Evolutionary conservation across 2,797 vertebrate genomes (phyloP).

Genomic region (Tangara arthus): DNA sequence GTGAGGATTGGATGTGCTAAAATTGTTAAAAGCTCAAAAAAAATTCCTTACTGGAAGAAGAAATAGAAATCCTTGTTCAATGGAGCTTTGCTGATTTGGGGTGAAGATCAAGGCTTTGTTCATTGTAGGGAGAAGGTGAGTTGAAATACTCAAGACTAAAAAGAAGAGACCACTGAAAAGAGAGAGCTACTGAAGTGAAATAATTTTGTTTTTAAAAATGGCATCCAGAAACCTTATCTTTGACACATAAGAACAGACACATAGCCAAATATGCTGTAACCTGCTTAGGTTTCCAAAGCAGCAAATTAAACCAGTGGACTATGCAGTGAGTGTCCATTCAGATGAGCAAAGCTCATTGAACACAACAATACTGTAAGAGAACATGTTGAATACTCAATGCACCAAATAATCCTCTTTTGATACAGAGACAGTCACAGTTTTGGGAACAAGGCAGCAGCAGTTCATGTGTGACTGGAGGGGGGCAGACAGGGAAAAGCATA

Average conservation of each 20-base stretch:
- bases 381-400: slow-evolving; percentile 63
- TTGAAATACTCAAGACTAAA: slow-evolving; percentile 15
- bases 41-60: neutral
- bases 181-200: slow-evolving; percentile 61
- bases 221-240: slow-evolving; percentile 64
- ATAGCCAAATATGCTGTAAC: slow-evolving; percentile 64
- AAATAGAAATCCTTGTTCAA: neutral
- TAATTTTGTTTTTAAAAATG: slow-evolving; percentile 62
- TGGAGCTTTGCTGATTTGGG: slow-evolving; percentile 39
- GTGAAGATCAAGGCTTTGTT: slow-evolving; percentile 21
- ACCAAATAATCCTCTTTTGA: slow-evolving; percentile 59
- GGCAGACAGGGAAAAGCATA: neutral
- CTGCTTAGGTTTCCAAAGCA: slow-evolving; percentile 55
- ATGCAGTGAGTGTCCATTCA: slow-evolving; percentile 68
- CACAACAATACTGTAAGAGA: slow-evolving; percentile 46
- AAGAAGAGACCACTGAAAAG: slow-evolving; percentile 16
- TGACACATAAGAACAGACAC: slow-evolving; percentile 64
- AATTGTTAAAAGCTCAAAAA: neutral
- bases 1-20: neutral
- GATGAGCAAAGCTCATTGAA: slow-evolving; percentile 69
- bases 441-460: neutral
- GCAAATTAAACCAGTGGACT: slow-evolving; percentile 66
- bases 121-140: neutral
- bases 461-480: neutral
- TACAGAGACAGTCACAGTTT: slow-evolving; percentile 18